Conservation (phyloP, 2,797 vertebrate genomes). For the Echiichthys vipera region DNA sequence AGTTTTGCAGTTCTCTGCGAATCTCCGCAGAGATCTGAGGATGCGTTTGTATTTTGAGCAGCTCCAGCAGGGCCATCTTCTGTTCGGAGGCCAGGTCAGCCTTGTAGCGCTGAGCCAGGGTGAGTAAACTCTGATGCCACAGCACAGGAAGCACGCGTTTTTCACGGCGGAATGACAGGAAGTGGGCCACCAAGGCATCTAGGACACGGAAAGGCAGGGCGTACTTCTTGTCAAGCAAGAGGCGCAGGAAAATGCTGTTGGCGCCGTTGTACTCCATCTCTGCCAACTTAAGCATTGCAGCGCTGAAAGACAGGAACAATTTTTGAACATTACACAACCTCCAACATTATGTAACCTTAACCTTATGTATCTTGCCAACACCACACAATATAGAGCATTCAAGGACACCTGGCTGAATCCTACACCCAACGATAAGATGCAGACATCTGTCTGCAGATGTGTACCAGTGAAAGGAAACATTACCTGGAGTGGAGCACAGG, state of each 20-base stretch:
- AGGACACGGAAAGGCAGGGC: slow-evolving; percentile 98
- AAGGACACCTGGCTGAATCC: not conserved
- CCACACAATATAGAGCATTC: not conserved
- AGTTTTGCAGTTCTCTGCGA: slow-evolving; percentile 92
- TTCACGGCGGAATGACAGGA: slow-evolving; percentile 92
- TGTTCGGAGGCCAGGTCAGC: slow-evolving; percentile 95
- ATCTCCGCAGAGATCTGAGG: slow-evolving; percentile 89
- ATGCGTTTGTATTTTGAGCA: slow-evolving; percentile 92
- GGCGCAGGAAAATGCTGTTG: slow-evolving; percentile 97
- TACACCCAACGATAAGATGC: not conserved
- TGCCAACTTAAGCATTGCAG: slow-evolving; percentile 95
- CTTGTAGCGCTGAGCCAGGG: slow-evolving; percentile 95
- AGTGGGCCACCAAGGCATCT: slow-evolving; percentile 95
- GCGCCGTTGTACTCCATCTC: slow-evolving; percentile 98
- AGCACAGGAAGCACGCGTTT: slow-evolving; percentile 92
- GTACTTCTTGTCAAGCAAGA: slow-evolving; percentile 97
- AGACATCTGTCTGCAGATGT: not conserved
- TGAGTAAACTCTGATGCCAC: slow-evolving; percentile 97
- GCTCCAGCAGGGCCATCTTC: slow-evolving; percentile 92
- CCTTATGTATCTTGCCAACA: not conserved
- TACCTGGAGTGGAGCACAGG: slow-evolving; percentile 98
- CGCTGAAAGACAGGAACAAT: slow-evolving; percentile 77
- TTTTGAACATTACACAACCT: slow-evolving; percentile 40
- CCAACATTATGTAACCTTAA: slow-evolving; percentile 29
- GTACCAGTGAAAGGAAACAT: slow-evolving; percentile 24